A percentile compares a stretch with the other conserved stretches of the same genome.
These are phyloP conservation scores for Macaria liturata DNA, from an alignment of 2,888 invertebrate genomes.

Conservation along the genomic window DNA sequence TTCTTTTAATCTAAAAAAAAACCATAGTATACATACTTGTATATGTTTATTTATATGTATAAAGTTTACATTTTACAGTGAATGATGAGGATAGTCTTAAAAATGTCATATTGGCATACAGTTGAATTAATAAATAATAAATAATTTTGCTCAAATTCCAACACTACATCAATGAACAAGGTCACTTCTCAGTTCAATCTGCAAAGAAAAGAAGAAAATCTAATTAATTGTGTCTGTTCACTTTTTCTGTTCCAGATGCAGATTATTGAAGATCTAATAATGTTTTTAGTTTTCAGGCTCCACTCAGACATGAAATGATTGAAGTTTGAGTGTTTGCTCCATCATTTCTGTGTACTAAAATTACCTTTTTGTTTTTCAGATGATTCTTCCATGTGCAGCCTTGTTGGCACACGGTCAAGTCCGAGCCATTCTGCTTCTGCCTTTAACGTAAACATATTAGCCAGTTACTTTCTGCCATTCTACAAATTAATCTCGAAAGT, in stretches of 20 bases:
- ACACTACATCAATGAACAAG: slow-evolving; percentile 44
- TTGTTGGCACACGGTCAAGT: slow-evolving; percentile 86
- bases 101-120: slow-evolving; percentile 39
- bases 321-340: slow-evolving; percentile 73
- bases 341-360: slow-evolving; percentile 56
- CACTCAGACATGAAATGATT: slow-evolving; percentile 60
- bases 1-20: slow-evolving; percentile 56
- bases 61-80: slow-evolving; percentile 39
- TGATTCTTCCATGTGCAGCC: slow-evolving; percentile 82
- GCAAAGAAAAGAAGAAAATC: slow-evolving; percentile 58
- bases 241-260: slow-evolving; percentile 79
- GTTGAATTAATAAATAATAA: slow-evolving; percentile 18
- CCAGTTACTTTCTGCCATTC: slow-evolving; percentile 57
- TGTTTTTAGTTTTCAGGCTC: slow-evolving; percentile 61
- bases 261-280: slow-evolving; percentile 69
- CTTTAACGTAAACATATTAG: slow-evolving; percentile 78
- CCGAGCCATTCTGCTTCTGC: slow-evolving; percentile 85
- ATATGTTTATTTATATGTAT: slow-evolving; percentile 47
- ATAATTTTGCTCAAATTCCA: slow-evolving; percentile 28
- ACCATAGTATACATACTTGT: slow-evolving; percentile 30
- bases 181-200: slow-evolving; percentile 64
- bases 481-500: slow-evolving; percentile 48
- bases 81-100: slow-evolving; percentile 37
- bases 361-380: slow-evolving; percentile 83
- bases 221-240: slow-evolving; percentile 71